Conservation (phyloP, 2,113 vertebrate species). For the Pachyramphus minor region DNA sequence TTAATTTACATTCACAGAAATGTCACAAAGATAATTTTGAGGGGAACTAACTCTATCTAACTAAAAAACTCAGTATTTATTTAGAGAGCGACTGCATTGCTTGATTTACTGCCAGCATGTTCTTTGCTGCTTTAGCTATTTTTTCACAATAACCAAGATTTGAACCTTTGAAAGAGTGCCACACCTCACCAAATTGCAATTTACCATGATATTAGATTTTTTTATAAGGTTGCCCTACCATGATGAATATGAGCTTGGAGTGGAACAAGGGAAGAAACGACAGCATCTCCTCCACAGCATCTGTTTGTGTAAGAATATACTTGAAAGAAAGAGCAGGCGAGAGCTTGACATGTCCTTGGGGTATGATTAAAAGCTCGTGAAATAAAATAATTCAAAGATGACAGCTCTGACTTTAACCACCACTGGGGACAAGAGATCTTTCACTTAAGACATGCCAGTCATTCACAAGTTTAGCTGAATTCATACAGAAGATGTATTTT, state of each 20-base stretch:
- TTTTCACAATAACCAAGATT: background rate
- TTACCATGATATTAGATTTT: background rate
- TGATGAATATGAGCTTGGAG: background rate
- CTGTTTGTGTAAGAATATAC: background rate
- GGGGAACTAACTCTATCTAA: background rate
- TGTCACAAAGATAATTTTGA: background rate
- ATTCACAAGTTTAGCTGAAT: background rate
- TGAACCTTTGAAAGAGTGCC: background rate
- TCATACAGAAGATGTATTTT: background rate
- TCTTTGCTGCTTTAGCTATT: background rate
- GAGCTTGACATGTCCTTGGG: conserved; percentile 2
- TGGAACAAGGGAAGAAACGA: background rate
- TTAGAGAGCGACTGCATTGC: background rate
- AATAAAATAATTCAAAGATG: conserved; percentile 9
- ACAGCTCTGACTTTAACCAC: conserved; percentile 22
- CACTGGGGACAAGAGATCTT: background rate
- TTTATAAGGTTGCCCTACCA: background rate
- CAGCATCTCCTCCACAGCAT: background rate
- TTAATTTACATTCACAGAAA: background rate
- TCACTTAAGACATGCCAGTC: background rate
- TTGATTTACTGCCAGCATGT: background rate
- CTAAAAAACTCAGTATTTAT: background rate
- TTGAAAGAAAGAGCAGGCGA: background rate
- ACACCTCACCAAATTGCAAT: background rate
- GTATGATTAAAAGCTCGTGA: conserved; percentile 7